A percentile compares a stretch with the other conserved stretches of the same genome.
Evolutionary conservation across 2,113 vertebrate species (phyloP).

Genomic region (Alosa alosa): DNA sequence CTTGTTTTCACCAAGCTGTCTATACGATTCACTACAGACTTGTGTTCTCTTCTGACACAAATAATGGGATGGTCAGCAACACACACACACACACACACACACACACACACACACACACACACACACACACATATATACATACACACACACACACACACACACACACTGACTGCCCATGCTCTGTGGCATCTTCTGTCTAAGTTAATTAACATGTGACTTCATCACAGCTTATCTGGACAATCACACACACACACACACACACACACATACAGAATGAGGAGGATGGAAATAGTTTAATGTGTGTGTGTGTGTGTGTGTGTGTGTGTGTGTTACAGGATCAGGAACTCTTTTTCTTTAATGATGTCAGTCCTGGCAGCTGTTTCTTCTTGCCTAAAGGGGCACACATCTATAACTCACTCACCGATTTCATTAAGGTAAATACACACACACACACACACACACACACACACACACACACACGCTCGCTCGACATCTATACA

Average conservation of each 20-base stretch:
- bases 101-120: neutral
- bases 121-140: neutral
- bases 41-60: neutral
- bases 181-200: neutral
- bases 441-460: neutral
- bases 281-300: no score
- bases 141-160: neutral
- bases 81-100: neutral
- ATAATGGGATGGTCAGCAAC: neutral
- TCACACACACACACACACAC: neutral
- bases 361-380: slow-evolving; percentile 90
- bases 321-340: slow-evolving; percentile 61
- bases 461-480: neutral
- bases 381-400: slow-evolving; percentile 92
- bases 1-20: neutral
- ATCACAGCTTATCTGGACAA: neutral
- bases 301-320: neutral
- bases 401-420: slow-evolving; percentile 83
- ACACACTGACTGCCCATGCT: neutral
- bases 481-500: neutral
- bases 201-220: neutral
- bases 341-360: slow-evolving; percentile 91
- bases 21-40: neutral
- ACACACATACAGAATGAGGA: no score
- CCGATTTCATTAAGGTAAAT: slow-evolving; percentile 85